Conservation (phyloP, 35 echinoderm and acorn worm genomes). For the Ophioderma brevispina region DNA sequence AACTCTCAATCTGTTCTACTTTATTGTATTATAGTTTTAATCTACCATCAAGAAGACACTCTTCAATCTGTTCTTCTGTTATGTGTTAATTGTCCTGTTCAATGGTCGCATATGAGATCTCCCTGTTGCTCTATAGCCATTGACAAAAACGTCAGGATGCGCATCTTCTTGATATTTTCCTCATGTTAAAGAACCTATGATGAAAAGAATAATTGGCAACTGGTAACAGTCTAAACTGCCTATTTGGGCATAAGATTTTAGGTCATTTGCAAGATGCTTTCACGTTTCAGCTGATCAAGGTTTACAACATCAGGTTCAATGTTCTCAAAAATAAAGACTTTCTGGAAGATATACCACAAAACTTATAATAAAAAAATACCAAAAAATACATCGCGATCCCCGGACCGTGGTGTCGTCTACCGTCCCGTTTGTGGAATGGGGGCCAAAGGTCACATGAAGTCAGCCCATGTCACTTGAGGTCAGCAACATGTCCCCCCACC, state of each 20-base stretch:
- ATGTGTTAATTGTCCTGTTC: conserved; percentile 75
- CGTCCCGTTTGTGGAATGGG: too few species aligned
- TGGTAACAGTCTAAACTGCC: not conserved
- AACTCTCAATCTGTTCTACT: conserved; percentile 80
- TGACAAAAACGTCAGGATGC: conserved; percentile 87
- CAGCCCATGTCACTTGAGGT: too few species aligned
- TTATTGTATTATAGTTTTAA: conserved; percentile 61
- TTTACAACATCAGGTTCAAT: too few species aligned
- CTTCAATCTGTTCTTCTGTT: conserved; percentile 68
- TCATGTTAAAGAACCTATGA: conserved; percentile 81
- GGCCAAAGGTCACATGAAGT: too few species aligned
- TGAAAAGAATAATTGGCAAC: not conserved
- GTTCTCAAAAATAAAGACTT: too few species aligned
- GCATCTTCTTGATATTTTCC: conserved; percentile 90
- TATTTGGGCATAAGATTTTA: not conserved
- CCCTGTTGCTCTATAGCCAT: conserved; percentile 86
- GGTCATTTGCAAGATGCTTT: too few species aligned
- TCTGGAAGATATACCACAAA: too few species aligned
- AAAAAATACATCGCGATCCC: too few species aligned
- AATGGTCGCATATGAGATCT: conserved; percentile 71
- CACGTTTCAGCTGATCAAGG: too few species aligned
- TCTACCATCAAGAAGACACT: conserved; percentile 78
- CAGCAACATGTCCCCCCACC: too few species aligned
- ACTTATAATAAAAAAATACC: too few species aligned
- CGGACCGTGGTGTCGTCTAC: too few species aligned